Percentiles rank a stretch among this genome's conserved stretches.
Evolutionary conservation across 2,888 invertebrate genomes (phyloP).

Genomic region (Zelleria hepariella): DNA sequence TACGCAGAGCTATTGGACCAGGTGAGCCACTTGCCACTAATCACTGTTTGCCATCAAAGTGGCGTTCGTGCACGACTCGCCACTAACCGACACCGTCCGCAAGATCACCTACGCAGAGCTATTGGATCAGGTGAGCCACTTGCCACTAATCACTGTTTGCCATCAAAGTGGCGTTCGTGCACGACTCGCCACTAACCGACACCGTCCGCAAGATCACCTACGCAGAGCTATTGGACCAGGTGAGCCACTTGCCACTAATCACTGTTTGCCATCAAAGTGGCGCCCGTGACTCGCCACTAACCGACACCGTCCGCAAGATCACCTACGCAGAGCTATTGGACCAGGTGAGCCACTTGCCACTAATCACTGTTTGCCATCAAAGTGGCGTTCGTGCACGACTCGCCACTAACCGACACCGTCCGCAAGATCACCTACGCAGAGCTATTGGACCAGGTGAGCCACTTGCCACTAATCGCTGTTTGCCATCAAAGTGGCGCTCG

Average conservation of each 20-base stretch:
- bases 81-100: conserved; percentile 82
- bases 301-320: conserved; percentile 80
- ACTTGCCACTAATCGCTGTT: too few species aligned
- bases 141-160: too few species aligned
- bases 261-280: too few species aligned
- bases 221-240: conserved; percentile 83
- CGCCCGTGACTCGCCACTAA: conserved; percentile 93
- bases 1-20: conserved; percentile 86
- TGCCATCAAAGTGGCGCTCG: conserved; percentile 85
- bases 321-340: conserved; percentile 87
- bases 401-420: conserved; percentile 85
- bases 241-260: too few species aligned
- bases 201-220: conserved; percentile 85
- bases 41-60: too few species aligned
- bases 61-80: conserved; percentile 93
- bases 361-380: too few species aligned
- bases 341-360: conserved; percentile 77
- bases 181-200: conserved; percentile 91
- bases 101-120: conserved; percentile 87
- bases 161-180: conserved; percentile 85
- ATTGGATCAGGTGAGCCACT: conserved; percentile 79
- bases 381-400: conserved; percentile 90
- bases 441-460: conserved; percentile 85
- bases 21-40: too few species aligned
- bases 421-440: conserved; percentile 86